A percentile compares a stretch with the other conserved stretches of the same genome.
phyloP scores from a whole-genome alignment of 2,888 invertebrate species.

The Cecidostiba fungosa region DNA sequence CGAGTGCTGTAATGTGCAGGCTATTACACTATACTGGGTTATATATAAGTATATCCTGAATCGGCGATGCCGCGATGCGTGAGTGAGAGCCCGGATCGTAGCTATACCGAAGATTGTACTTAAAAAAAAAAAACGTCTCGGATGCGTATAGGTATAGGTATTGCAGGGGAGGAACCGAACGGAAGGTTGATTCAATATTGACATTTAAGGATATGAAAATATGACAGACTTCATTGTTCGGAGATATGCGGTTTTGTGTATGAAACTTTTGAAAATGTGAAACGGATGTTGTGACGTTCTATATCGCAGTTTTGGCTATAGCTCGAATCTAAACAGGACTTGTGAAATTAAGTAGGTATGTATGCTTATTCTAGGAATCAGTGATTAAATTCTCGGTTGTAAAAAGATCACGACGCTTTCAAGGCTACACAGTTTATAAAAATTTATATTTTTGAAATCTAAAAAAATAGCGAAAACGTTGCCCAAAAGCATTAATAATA shows the following conservation, averaged over 20 bases:
- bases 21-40: background rate
- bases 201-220: background rate
- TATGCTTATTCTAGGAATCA: background rate
- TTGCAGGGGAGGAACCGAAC: background rate
- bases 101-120: background rate
- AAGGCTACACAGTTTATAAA: too few species aligned
- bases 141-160: background rate
- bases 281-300: background rate
- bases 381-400: too few species aligned
- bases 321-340: background rate
- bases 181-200: constrained; percentile 11
- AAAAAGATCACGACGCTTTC: too few species aligned
- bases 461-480: too few species aligned
- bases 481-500: too few species aligned
- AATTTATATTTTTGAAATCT: too few species aligned
- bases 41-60: background rate
- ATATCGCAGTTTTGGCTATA: background rate
- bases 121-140: background rate
- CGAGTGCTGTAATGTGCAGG: background rate
- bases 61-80: constrained; percentile 7
- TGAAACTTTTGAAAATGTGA: background rate
- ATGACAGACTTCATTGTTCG: background rate
- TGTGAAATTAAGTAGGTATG: background rate
- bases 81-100: background rate
- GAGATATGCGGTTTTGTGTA: background rate